Base-by-base conservation (phyloP, 2,888 invertebrate species). In the Cheilosia soror region DNA sequence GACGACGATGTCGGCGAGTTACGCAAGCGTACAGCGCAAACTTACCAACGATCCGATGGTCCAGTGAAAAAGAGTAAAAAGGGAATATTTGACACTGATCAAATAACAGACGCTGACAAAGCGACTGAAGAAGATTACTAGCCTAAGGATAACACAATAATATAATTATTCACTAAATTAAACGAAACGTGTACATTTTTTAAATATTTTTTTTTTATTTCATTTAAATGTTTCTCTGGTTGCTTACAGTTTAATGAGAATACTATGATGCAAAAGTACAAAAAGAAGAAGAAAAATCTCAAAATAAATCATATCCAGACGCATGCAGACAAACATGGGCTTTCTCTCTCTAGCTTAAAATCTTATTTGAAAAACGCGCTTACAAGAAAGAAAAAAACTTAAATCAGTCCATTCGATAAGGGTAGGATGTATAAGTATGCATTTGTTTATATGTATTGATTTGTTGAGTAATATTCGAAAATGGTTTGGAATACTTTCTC, bases 11-110 rank as follows among this genome's bases (percentile, higher is more conserved):
- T 99, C 6, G 95, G 96, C 13, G 94, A 96, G 86, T 93, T 99
- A 78, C 94, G 98, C 84, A 97, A 97, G 93, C 94, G 97, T 89
- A 97, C 98, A 0, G 97, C 97, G 0, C 94, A 95, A 90, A 94
- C 94, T 89, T 95, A 94, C 87, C 92, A 93, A 73, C 87, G 80
- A 2, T 92, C 90, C 65, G 89, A 89, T 83, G 92, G 89, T 55
- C 90, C 89, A 79, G 89, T 88, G 13, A 92, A 92, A 83, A 91
- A 90, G 42, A 93, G 92, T 49, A 93, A 91, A 87, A 93, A 93
- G 75, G 91, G 93, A 87, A 91, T 93, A 81, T 93, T 93, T 78
- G 93, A 92, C 89, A 87, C 89, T 4, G 89, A 88, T 0, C 79
- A 88, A 55, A 88, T 88, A 33, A 55, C 75, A 5, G 81, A 87